Percentiles rank a stretch among this genome's conserved stretches.
Conservation (phyloP, 2,113 vertebrate genomes). For the Condylura cristata region DNA sequence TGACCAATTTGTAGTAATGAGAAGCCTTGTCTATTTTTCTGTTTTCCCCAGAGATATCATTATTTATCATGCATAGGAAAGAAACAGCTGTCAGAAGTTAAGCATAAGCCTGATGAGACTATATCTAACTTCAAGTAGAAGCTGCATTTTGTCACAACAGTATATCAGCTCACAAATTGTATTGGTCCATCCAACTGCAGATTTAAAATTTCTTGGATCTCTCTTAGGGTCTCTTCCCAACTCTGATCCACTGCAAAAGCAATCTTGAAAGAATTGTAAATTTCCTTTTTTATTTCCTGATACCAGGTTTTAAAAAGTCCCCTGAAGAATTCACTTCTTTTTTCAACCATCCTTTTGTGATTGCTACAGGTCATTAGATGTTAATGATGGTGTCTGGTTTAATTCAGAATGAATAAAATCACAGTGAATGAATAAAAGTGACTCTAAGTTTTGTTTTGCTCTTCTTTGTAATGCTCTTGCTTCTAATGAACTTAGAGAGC, state of each 20-base stretch:
- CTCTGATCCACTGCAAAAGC: background rate
- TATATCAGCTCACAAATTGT: background rate
- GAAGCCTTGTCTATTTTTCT: constrained; percentile 32
- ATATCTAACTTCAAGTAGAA: background rate
- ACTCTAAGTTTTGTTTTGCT: background rate
- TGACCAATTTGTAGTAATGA: constrained; percentile 53
- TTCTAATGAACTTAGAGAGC: background rate
- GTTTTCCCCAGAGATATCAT: constrained; percentile 44
- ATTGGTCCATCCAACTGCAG: no score
- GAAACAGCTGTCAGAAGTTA: constrained; percentile 21
- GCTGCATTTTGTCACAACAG: background rate
- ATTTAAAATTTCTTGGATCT: background rate
- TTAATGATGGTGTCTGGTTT: background rate
- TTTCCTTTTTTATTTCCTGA: background rate
- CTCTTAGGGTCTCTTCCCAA: background rate
- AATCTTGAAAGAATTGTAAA: background rate
- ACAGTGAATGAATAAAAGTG: accelerated
- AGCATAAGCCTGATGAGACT: background rate
- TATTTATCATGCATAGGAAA: constrained; percentile 51
- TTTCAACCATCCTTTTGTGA: background rate
- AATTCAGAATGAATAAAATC: background rate
- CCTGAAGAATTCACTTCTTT: background rate
- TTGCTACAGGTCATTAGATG: background rate
- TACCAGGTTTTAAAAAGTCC: background rate
- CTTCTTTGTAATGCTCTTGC: accelerated